Evolutionary conservation across 2,888 invertebrate species (phyloP).

Genomic region (Noctua pronuba): DNA sequence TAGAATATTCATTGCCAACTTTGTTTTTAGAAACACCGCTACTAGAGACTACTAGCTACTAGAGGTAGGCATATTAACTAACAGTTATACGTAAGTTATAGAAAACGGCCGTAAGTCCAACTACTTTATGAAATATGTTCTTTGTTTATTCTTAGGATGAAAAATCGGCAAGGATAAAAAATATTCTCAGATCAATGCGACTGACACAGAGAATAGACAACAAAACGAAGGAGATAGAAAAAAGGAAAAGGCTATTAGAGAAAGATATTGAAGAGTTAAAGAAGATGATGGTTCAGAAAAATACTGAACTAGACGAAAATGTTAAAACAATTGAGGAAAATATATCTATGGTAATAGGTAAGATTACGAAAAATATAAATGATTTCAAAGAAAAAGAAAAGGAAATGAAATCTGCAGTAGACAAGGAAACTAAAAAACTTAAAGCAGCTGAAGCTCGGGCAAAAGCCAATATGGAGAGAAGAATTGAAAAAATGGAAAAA

Average conservation of each 20-base stretch:
- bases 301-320: constrained; percentile 5
- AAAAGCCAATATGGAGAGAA: constrained; percentile 5
- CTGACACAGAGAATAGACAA: constrained; percentile 14
- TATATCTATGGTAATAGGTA: not conserved
- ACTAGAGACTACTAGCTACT: no score
- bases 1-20: no score
- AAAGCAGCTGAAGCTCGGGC: constrained; percentile 16
- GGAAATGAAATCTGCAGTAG: not conserved
- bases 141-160: constrained; percentile 11
- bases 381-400: constrained; percentile 8
- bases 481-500: constrained; percentile 5
- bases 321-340: not conserved
- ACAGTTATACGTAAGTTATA: no score
- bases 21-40: no score
- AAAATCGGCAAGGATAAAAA: constrained; percentile 8
- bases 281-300: not conserved
- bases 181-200: constrained; percentile 5
- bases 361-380: constrained; percentile 7
- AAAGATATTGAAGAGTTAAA: constrained; percentile 12
- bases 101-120: no score
- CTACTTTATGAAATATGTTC: not conserved
- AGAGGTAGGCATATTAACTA: no score
- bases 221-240: constrained; percentile 7
- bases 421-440: not conserved
- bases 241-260: not conserved